These are phyloP conservation scores for Amaurobius ferox DNA, from an alignment of 2,888 invertebrate genomes.

Conservation along the genomic window DNA sequence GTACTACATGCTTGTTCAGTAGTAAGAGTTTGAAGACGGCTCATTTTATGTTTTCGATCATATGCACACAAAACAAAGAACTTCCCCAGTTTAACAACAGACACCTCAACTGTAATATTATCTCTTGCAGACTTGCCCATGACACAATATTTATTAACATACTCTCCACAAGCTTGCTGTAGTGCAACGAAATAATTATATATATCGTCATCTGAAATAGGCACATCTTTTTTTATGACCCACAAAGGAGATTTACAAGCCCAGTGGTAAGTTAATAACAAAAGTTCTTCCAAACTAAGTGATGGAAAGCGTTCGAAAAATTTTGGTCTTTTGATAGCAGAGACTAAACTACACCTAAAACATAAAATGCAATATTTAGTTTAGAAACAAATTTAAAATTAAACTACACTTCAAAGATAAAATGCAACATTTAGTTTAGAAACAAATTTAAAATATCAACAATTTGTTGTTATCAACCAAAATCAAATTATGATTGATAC, in stretches of 20 bases:
- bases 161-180: slow-evolving; percentile 60
- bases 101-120: slow-evolving; percentile 79
- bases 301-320: slow-evolving; percentile 38
- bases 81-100: slow-evolving; percentile 86
- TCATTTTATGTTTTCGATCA: slow-evolving; percentile 84
- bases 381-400: too few species aligned
- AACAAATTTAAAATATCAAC: too few species aligned
- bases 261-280: slow-evolving; percentile 65
- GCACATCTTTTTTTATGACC: slow-evolving; percentile 31
- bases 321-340: slow-evolving; percentile 23
- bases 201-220: slow-evolving; percentile 24
- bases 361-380: too few species aligned
- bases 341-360: slow-evolving; percentile 24
- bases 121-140: slow-evolving; percentile 50
- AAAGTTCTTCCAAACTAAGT: slow-evolving; percentile 32
- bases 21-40: slow-evolving; percentile 84
- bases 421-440: too few species aligned
- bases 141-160: slow-evolving; percentile 21
- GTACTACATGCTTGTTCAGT: slow-evolving; percentile 17
- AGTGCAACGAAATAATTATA: slow-evolving; percentile 49
- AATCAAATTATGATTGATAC: too few species aligned
- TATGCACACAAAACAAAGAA: slow-evolving; percentile 91
- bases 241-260: slow-evolving; percentile 38
- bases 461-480: too few species aligned
- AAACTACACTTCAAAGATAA: too few species aligned